These are phyloP conservation scores for Graphium colonna DNA, from an alignment of 2,888 invertebrate genomes.

Conservation along the genomic window DNA sequence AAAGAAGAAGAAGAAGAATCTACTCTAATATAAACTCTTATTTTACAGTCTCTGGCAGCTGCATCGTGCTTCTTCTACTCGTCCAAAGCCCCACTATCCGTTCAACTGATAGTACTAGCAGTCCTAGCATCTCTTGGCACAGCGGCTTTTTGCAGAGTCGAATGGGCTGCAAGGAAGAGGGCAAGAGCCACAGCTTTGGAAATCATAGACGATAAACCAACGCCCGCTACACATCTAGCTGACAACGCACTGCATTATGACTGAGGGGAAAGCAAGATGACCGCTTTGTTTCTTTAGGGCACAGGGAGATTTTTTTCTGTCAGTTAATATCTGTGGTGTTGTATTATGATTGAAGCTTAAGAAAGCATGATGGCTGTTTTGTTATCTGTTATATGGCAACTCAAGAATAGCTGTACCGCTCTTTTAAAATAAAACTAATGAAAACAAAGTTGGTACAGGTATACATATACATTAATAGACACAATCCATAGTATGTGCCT, in stretches of 20 bases:
- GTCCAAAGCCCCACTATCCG: conserved; percentile 83
- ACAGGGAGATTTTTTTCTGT: too few relatives aligned
- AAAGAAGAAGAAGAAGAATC: too few relatives aligned
- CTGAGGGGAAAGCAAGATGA: conserved; percentile 29
- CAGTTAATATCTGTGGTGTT: too few relatives aligned
- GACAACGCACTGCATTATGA: conserved; percentile 67
- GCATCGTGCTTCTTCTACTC: conserved; percentile 93
- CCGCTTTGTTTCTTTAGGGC: background rate
- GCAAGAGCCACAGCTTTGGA: conserved; percentile 51
- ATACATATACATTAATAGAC: too few relatives aligned
- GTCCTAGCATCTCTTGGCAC: conserved; percentile 87
- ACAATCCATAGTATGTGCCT: too few relatives aligned
- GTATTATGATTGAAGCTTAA: too few relatives aligned
- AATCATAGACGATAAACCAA: conserved; percentile 50
- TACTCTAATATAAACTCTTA: too few relatives aligned
- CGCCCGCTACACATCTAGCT: conserved; percentile 55
- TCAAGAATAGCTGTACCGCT: too few relatives aligned
- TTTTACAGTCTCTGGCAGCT: conserved; percentile 91
- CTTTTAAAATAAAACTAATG: too few relatives aligned
- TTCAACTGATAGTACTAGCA: conserved; percentile 86
- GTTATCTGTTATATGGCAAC: too few relatives aligned
- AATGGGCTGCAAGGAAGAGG: conserved; percentile 76
- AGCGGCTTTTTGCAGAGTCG: conserved; percentile 87
- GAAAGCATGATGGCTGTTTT: too few relatives aligned
- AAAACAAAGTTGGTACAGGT: too few relatives aligned